These are phyloP conservation scores for Octopus sinensis DNA, from an alignment of 1,140 invertebrate genomes.

Conservation along the genomic window DNA sequence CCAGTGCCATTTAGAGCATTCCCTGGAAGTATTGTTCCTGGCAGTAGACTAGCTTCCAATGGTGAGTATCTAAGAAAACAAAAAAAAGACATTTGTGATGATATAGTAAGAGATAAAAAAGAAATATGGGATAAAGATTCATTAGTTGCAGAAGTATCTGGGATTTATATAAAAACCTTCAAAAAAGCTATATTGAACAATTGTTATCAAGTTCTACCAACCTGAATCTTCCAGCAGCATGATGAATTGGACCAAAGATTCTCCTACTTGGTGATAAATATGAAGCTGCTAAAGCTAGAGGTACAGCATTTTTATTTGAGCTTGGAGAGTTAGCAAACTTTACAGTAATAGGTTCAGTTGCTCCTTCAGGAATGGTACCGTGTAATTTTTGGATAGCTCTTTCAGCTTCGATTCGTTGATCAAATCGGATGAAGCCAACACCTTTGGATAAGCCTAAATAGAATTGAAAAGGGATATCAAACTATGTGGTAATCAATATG, in stretches of 20 bases:
- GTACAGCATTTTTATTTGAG: slow-evolving; percentile 50
- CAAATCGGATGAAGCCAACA: slow-evolving; percentile 98
- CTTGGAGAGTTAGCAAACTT: slow-evolving; percentile 92
- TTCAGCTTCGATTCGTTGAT: slow-evolving; percentile 95
- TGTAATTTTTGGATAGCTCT: slow-evolving; percentile 96
- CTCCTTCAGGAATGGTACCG: slow-evolving; percentile 87
- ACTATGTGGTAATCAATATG: too few species aligned
- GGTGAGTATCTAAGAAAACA: slow-evolving; percentile 50
- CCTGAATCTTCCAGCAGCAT: slow-evolving; percentile 86
- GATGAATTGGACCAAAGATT: slow-evolving; percentile 87
- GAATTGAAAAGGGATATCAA: background rate
- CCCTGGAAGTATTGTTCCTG: slow-evolving; percentile 30
- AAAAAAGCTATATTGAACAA: too few species aligned
- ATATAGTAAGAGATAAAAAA: slow-evolving; percentile 10
- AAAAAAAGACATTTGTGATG: background rate
- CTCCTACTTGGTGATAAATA: slow-evolving; percentile 72
- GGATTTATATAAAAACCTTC: too few species aligned
- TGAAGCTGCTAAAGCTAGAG: slow-evolving; percentile 68
- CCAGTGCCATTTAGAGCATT: slow-evolving; percentile 52
- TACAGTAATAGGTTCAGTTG: slow-evolving; percentile 94
- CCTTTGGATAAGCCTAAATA: slow-evolving; percentile 90
- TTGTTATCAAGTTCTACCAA: slow-evolving; percentile 53
- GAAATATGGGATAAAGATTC: background rate
- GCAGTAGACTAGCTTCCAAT: slow-evolving; percentile 45
- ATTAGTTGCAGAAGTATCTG: too few species aligned